Evolutionary conservation across 2,797 vertebrate genomes (phyloP), one percentile per base, ranked within the genome.

Genomic region (Etheostoma perlongum): DNA sequence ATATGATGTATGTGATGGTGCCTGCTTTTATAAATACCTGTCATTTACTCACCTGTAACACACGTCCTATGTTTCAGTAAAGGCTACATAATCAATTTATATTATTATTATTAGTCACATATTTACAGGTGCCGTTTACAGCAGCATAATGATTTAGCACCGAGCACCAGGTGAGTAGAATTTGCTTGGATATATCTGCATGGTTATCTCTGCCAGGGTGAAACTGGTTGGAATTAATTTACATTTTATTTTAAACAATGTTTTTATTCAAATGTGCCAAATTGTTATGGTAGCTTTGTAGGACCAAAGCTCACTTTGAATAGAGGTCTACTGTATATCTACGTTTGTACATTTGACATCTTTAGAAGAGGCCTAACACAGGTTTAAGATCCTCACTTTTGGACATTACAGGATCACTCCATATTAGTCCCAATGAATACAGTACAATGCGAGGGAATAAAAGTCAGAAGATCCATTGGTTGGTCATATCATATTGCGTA

Each of bases 1-100:
- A 71, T 65, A 18, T 6, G 25, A 36, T 67, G 83, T 86, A 88
- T 82, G 88, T 90, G 88, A 88, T 84, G 82, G 87, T 84, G 66
- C 85, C 84, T 83, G 51, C 79, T 88, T 90, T 92, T 87, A 87
- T 91, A 88, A 91, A 85, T 51, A 44, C 52, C 15, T 67, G 10
- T 67, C 2, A 62, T 67, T 53, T 62, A 84, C 75, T 85, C 58
- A 80, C 79, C 74, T 70, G 66, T 58, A 61, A 54, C 6, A 44
- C 21, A 72, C 11, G 54, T 54, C 21, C 54, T 49, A 33, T 30
- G 12, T 40, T 33, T 68, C 16, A 64, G 36, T 47, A 44, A 57
- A 52, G n/a, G 42, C 33, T 58, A 36, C 19, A 68, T 16, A 15
- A 75, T 58, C 40, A 4, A 19, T 48, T 49, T 27, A 27, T 21